Conservation (phyloP, 2,888 invertebrate species). For the Elegia similella region DNA sequence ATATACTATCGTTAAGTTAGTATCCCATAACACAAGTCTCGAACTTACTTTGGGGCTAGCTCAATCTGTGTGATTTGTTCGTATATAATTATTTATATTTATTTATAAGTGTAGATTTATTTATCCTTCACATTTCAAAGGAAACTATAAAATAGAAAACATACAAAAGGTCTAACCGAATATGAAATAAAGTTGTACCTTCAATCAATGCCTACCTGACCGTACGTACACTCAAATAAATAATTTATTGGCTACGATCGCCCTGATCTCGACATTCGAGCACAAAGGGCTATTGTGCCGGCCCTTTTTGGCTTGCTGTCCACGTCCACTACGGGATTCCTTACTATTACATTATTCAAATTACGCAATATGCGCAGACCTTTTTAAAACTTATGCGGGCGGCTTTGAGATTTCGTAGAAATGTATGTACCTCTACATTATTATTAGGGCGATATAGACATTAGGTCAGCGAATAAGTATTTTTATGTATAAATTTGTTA, state of each 20-base stretch:
- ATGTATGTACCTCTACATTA: not conserved
- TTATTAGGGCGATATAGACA: not conserved
- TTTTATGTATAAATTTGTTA: too few species aligned
- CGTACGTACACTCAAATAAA: constrained; percentile 20
- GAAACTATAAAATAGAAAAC: not conserved
- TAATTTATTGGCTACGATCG: constrained; percentile 23
- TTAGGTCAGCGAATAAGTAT: too few species aligned
- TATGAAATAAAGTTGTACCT: constrained; percentile 9
- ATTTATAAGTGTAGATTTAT: too few species aligned
- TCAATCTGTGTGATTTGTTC: too few species aligned
- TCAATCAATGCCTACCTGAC: constrained; percentile 17
- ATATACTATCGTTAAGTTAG: too few species aligned
- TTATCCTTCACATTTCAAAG: not conserved
- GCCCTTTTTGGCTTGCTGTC: constrained; percentile 42
- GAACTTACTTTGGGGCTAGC: too few species aligned
- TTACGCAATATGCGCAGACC: constrained; percentile 43
- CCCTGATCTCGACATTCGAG: constrained; percentile 9
- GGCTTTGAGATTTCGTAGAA: not conserved
- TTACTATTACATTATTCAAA: constrained; percentile 64
- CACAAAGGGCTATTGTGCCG: constrained; percentile 45
- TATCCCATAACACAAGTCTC: too few species aligned
- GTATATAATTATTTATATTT: too few species aligned
- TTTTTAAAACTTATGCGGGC: constrained; percentile 23
- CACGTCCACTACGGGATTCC: constrained; percentile 26
- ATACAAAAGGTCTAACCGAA: constrained; percentile 2